These are phyloP conservation scores for Ceraclea dissimilis DNA, from an alignment of 2,888 invertebrate species.

Conservation along the genomic window DNA sequence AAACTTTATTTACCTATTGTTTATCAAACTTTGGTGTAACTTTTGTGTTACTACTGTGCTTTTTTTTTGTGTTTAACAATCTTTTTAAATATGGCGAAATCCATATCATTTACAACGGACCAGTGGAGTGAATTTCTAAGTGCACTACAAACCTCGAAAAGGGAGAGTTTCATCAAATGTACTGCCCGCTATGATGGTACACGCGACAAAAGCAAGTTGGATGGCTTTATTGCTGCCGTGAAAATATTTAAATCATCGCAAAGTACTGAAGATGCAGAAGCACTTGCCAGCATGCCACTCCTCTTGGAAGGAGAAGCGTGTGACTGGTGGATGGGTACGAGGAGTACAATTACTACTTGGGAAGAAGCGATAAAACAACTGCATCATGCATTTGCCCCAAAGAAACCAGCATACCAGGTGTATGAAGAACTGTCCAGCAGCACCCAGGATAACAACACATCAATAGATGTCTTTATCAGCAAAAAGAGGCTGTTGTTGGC, in stretches of 20 bases:
- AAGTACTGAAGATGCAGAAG: not conserved
- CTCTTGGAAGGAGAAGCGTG: not conserved
- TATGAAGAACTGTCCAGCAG: not conserved
- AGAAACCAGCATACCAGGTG: not conserved
- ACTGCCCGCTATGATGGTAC: not conserved
- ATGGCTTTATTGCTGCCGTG: not conserved
- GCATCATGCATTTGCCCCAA: not conserved
- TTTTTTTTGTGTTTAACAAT: no score
- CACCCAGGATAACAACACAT: not conserved
- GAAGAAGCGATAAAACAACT: not conserved
- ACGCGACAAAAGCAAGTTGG: not conserved
- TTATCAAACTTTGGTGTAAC: no score
- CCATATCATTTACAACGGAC: not conserved
- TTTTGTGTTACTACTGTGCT: no score
- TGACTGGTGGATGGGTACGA: not conserved
- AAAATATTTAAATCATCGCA: not conserved
- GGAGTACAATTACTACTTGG: not conserved
- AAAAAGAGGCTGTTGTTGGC: not conserved
- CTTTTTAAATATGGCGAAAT: not conserved
- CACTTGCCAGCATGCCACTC: not conserved
- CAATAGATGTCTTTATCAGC: constrained; percentile 1
- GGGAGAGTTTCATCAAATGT: constrained; percentile 5
- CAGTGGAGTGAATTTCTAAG: constrained; percentile 7
- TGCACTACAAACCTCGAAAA: constrained; percentile 1
- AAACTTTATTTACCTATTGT: no score